A percentile compares a stretch with the other conserved stretches of the same genome.
Evolutionary conservation across 2,113 vertebrate genomes (phyloP).

Genomic region (Marcusenius ussheri): DNA sequence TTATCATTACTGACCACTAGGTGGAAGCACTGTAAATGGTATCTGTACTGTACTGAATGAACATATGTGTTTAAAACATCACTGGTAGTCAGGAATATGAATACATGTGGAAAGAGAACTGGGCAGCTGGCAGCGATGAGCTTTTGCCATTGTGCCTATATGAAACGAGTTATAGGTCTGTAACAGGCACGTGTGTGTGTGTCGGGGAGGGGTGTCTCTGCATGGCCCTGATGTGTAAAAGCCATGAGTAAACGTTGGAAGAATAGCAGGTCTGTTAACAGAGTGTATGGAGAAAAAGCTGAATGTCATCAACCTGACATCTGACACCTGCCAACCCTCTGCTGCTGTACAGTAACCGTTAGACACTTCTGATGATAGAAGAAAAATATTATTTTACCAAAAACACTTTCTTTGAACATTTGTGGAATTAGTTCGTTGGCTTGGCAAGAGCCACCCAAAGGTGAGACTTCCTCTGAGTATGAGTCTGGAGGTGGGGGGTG

Average conservation of each 20-base stretch:
- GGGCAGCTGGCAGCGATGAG: not conserved
- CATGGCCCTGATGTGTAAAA: not conserved
- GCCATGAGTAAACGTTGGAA: not conserved
- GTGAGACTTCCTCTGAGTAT: constrained; percentile 2
- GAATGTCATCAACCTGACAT: not conserved
- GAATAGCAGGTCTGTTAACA: not conserved
- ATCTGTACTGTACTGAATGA: not conserved
- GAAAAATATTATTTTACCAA: not conserved
- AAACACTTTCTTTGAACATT: not conserved
- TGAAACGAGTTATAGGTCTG: not conserved
- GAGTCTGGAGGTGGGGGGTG: not conserved
- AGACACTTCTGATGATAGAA: not conserved
- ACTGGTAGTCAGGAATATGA: not conserved
- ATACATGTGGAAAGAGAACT: not conserved
- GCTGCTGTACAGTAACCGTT: not conserved
- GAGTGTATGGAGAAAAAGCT: not conserved
- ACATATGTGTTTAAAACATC: not conserved
- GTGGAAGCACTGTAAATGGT: not conserved
- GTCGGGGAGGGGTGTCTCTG: not conserved
- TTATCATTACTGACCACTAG: not conserved
- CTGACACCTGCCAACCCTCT: not conserved
- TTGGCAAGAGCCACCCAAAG: not conserved
- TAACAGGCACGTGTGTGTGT: not conserved
- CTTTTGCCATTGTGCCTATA: not conserved
- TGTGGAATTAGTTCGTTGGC: not conserved